Evolutionary conservation across 2,113 vertebrate species (phyloP), one percentile per base, ranked within the genome.

Genomic region (Hippolais icterina): DNA sequence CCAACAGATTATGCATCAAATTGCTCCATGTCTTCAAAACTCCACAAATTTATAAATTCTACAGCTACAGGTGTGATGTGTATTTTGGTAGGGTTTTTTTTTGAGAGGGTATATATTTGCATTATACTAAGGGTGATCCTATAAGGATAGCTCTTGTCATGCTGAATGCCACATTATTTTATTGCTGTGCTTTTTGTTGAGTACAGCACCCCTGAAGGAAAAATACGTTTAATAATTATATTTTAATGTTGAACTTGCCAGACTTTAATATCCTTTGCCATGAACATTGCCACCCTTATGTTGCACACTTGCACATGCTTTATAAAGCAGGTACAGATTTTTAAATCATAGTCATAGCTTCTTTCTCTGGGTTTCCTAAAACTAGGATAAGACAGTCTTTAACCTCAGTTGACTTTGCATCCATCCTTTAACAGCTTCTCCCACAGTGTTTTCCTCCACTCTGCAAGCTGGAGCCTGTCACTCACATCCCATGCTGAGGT

Each of bases 201-300:
- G 8, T 72, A 44, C 17, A 3, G 1, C 46, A 53, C 2, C 29
- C 53, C 33, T 49, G 21, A 80, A 72, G 33, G 50, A 65, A 71
- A 88, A 86, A 28, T 22, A 28, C 2, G 5, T 64, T 70, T 56
- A 57, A 52, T 83, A 85, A 57, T 69, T 74, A 7, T 69, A 42
- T 52, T 74, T 83, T 10, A 59, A 24, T 50, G 24, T 60, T 82
- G 47, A 70, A 66, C 4, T 84, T 70, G 1, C 4, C 35, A 72
- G 59, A 29, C 28, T 87, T 81, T 17, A 83, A 66, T 42, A 65
- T 52, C 20, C 22, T 60, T 90, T 72, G 35, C 44, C 74, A 49
- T 0, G 0, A 82, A 44, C 2, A 5, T 25, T 56, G 20, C 44
- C 20, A 21, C 14, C 14, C 10, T 90, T 16, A 6, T 52, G 57